phyloP scores from a whole-genome alignment of 23 tunicate species.

The Oikopleura vanhoeffeni region DNA sequence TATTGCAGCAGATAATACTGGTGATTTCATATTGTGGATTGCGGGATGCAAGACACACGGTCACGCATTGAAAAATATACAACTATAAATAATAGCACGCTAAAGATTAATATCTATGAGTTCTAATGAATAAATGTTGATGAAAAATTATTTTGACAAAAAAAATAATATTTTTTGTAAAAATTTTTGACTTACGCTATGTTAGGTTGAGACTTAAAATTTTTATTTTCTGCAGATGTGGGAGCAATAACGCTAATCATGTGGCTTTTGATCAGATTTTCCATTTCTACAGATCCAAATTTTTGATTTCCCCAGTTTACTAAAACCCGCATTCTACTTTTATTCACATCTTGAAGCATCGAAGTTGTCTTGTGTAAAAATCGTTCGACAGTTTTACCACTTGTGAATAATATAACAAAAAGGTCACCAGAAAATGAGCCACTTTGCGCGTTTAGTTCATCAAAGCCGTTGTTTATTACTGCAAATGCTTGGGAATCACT shows the following conservation, averaged over 20 bases:
- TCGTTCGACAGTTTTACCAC: background rate
- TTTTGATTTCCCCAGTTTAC: background rate
- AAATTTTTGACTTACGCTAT: no score
- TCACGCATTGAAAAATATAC: no score
- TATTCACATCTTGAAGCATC: background rate
- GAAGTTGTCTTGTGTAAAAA: background rate
- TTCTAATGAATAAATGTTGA: no score
- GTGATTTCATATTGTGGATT: no score
- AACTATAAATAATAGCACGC: no score
- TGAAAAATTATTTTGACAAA: no score
- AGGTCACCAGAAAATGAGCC: background rate
- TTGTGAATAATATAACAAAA: background rate
- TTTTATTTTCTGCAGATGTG: no score
- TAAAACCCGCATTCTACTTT: background rate
- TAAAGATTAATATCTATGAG: no score
- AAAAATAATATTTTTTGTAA: no score
- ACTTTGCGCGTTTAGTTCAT: background rate
- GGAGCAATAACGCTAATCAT: background rate
- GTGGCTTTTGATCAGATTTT: background rate
- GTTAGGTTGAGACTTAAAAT: no score
- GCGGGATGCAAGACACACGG: no score
- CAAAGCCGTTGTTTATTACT: background rate
- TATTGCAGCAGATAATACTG: no score
- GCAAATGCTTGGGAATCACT: background rate
- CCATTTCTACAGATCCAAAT: background rate